Percentiles rank a stretch among this genome's conserved stretches.
Evolutionary conservation across 2,888 invertebrate species (phyloP).

Genomic region (Volucella bombylans): DNA sequence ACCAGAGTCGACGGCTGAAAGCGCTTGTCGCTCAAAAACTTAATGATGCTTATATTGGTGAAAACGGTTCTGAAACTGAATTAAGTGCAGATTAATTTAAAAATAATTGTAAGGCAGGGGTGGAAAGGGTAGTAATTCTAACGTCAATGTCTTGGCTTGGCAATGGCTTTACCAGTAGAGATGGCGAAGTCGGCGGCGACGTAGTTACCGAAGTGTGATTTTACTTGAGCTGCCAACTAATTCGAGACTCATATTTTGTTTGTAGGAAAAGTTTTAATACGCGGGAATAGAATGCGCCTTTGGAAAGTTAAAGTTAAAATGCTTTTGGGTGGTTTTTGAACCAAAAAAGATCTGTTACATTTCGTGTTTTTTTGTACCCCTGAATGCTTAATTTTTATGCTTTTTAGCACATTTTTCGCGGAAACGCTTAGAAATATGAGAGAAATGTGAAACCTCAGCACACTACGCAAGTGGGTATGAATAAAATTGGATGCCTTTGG

Average conservation of each 20-base stretch:
- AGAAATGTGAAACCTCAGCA: no score
- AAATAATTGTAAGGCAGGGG: constrained; percentile 28
- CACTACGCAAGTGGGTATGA: no score
- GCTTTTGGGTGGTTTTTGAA: no score
- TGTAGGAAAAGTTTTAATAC: no score
- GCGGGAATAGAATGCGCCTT: no score
- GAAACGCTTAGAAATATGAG: no score
- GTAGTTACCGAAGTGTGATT: constrained; percentile 18
- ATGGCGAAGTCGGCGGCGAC: not conserved
- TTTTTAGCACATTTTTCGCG: no score
- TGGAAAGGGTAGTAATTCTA: constrained; percentile 2
- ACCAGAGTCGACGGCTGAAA: constrained; percentile 39
- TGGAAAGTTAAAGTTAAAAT: no score
- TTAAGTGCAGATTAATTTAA: constrained; percentile 61
- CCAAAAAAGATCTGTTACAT: no score
- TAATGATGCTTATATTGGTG: constrained; percentile 66
- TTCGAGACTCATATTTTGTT: not conserved
- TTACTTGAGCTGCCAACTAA: constrained; percentile 34
- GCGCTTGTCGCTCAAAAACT: constrained; percentile 68
- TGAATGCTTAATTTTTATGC: no score
- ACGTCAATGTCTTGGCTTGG: not conserved
- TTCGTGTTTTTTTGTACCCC: no score
- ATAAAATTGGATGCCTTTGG: no score
- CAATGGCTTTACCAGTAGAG: not conserved
- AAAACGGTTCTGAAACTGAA: constrained; percentile 55